Evolutionary conservation across 2,888 invertebrate species (phyloP).

Genomic region (Rutpela maculata): DNA sequence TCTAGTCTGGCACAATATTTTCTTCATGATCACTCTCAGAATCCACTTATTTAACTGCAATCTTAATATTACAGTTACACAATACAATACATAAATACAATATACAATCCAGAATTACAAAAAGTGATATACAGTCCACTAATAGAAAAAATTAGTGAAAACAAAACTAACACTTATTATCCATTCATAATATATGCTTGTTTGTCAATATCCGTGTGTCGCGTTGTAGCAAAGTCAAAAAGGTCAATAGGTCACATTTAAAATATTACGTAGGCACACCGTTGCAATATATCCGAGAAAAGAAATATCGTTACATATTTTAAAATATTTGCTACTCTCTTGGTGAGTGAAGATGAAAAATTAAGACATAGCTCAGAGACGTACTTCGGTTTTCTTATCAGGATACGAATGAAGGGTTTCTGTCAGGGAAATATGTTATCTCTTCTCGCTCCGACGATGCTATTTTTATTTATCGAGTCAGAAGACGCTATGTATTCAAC

Average conservation of each 20-base stretch:
- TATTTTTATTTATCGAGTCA: slow-evolving; percentile 7
- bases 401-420: background rate
- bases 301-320: background rate
- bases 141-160: too few relatives aligned
- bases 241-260: background rate
- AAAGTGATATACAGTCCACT: too few relatives aligned
- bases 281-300: background rate
- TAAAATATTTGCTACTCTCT: slow-evolving; percentile 1
- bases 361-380: background rate
- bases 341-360: slow-evolving; percentile 3
- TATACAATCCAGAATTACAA: too few relatives aligned
- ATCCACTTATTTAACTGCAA: too few relatives aligned
- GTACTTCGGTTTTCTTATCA: background rate
- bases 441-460: background rate
- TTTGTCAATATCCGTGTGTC: too few relatives aligned
- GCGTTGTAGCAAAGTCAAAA: background rate
- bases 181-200: too few relatives aligned
- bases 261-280: background rate
- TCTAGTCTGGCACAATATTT: too few relatives aligned
- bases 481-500: background rate
- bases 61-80: too few relatives aligned
- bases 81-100: too few relatives aligned
- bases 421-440: slow-evolving; percentile 7
- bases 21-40: too few relatives aligned
- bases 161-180: too few relatives aligned